These are phyloP conservation scores for Catocala fraxini DNA, from an alignment of 2,888 invertebrate species.

Conservation along the genomic window DNA sequence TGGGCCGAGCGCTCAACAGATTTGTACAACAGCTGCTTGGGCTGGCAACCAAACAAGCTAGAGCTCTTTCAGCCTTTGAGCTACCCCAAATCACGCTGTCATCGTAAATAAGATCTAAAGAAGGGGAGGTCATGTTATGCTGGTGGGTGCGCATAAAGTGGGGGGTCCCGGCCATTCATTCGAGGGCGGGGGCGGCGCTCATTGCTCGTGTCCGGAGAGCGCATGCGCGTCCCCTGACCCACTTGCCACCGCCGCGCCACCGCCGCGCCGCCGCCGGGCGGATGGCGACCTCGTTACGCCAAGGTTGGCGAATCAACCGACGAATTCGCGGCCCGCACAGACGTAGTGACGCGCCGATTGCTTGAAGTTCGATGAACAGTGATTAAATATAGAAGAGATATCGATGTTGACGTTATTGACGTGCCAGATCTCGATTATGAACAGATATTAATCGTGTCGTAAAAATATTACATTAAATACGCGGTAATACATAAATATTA, in stretches of 20 bases:
- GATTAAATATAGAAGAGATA: constrained; percentile 60
- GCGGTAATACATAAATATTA: constrained; percentile 12
- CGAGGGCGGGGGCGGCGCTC: constrained; percentile 82
- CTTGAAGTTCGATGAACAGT: constrained; percentile 59
- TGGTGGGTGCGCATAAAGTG: constrained; percentile 59
- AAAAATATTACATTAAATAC: constrained; percentile 21
- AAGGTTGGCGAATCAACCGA: constrained; percentile 82
- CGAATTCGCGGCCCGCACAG: constrained; percentile 73
- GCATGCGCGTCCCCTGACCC: constrained; percentile 85
- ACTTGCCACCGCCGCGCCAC: constrained; percentile 71
- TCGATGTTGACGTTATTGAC: constrained; percentile 39
- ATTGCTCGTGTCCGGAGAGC: constrained; percentile 81
- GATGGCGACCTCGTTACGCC: constrained; percentile 79
- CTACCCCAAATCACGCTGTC: constrained; percentile 53
- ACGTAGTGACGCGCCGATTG: constrained; percentile 77
- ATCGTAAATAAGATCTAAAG: constrained; percentile 56
- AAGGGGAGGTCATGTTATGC: constrained; percentile 72
- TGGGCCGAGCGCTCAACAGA: constrained; percentile 79
- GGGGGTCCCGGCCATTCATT: constrained; percentile 80
- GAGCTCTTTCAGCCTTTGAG: constrained; percentile 62
- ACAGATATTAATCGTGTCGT: constrained; percentile 14
- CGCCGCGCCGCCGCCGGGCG: constrained; percentile 63
- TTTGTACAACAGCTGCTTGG: constrained; percentile 79
- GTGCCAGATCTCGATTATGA: constrained; percentile 29
- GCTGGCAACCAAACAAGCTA: constrained; percentile 53